A percentile compares a stretch with the other conserved stretches of the same genome.
Conservation (phyloP, 1,140 invertebrate species). For the Drosophila yakuba region DNA sequence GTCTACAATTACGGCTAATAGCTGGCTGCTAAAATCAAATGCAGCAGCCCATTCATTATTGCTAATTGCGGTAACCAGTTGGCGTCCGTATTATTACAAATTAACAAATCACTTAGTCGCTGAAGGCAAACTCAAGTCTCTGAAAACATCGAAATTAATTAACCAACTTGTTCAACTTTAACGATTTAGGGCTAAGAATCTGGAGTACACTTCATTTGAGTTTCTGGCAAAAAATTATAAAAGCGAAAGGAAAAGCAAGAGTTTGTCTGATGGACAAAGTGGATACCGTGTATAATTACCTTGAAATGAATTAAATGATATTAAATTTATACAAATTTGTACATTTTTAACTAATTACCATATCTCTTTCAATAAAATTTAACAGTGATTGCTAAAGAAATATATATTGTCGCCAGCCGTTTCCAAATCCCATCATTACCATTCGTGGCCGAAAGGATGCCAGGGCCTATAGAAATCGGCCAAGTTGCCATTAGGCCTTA, state of each 20-base stretch:
- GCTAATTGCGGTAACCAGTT: constrained; percentile 65
- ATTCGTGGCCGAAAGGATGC: constrained; percentile 4
- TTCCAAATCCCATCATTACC: neutral
- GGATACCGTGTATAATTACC: neutral
- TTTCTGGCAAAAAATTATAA: constrained; percentile 31
- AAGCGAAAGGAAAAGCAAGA: neutral
- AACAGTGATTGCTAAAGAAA: neutral
- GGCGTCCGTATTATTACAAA: constrained; percentile 71
- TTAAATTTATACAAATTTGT: too few species aligned
- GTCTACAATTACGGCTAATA: constrained; percentile 79
- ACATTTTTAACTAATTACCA: neutral
- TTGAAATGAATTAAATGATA: neutral
- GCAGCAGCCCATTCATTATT: constrained; percentile 62
- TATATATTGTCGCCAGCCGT: neutral
- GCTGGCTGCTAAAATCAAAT: constrained; percentile 60
- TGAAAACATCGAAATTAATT: constrained; percentile 71
- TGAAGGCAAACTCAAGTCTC: constrained; percentile 18
- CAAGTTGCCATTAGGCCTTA: constrained; percentile 77
- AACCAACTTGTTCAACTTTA: constrained; percentile 74
- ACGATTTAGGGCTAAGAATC: constrained; percentile 62
- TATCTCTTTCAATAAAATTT: neutral
- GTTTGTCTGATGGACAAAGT: neutral
- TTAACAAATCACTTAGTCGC: constrained; percentile 75
- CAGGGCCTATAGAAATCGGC: constrained; percentile 46
- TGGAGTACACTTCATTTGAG: constrained; percentile 51